Percentiles rank a stretch among this genome's conserved stretches.
Conservation (phyloP, 2,113 vertebrate genomes). For the Toxotes jaculatrix region DNA sequence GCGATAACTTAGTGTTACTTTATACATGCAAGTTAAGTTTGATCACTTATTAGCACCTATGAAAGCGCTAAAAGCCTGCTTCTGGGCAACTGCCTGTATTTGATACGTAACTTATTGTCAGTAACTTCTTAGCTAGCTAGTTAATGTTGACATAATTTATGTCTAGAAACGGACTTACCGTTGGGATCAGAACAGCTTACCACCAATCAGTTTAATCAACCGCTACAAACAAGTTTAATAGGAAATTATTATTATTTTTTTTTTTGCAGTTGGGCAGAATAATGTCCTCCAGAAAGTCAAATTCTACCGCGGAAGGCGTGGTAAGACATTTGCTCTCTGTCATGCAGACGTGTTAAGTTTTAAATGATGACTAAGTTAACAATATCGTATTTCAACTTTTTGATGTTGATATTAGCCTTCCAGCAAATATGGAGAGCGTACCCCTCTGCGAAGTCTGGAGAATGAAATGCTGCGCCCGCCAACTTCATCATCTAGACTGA, state of each 20-base stretch:
- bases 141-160: not conserved
- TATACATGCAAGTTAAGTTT: not conserved
- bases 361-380: not conserved
- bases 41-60: not conserved
- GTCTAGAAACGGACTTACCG: not conserved
- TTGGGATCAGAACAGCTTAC: not conserved
- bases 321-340: constrained; percentile 51
- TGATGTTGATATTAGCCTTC: constrained; percentile 50
- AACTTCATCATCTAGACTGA: constrained; percentile 37
- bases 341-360: not conserved
- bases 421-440: constrained; percentile 53
- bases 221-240: not conserved
- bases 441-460: constrained; percentile 74
- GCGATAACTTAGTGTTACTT: not conserved
- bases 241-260: too few species aligned
- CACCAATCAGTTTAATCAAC: not conserved
- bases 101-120: not conserved
- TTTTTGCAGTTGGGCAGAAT: constrained; percentile 9
- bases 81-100: not conserved
- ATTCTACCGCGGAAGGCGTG: constrained; percentile 42
- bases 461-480: constrained; percentile 63
- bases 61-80: not conserved
- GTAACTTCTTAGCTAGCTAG: not conserved
- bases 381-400: not conserved
- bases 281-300: constrained; percentile 60